These are phyloP conservation scores for Pollimyrus isidori DNA, from an alignment of 2,113 vertebrate genomes.

Conservation along the genomic window DNA sequence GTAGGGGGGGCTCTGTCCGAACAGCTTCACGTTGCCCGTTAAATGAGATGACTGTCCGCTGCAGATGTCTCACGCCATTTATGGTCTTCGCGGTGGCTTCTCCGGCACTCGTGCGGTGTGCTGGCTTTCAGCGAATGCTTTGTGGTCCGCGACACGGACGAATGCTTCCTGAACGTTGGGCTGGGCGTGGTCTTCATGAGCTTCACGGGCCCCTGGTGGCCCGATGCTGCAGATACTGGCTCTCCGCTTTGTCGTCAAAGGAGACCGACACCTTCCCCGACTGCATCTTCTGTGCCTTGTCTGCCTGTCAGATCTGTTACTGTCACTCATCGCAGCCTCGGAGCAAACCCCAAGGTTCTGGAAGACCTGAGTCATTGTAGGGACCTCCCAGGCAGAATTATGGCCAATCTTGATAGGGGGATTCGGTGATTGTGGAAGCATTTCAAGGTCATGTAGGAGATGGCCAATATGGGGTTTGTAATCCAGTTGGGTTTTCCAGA, in stretches of 20 bases:
- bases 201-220: too few species aligned
- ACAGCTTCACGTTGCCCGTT: not conserved
- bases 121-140: not conserved
- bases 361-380: not conserved
- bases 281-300: not conserved
- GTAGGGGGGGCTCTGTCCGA: not conserved
- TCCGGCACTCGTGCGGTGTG: not conserved
- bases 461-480: not conserved
- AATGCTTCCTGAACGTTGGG: not conserved
- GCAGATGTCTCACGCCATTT: not conserved
- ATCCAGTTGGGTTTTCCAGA: not conserved
- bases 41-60: not conserved
- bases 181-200: not conserved
- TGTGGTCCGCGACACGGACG: not conserved
- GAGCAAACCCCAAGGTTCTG: not conserved
- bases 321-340: not conserved
- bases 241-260: not conserved
- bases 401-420: not conserved
- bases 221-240: too few species aligned
- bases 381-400: not conserved
- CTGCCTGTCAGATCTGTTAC: slow-evolving; percentile 17
- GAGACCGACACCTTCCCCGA: not conserved
- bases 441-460: not conserved
- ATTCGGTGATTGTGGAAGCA: not conserved
- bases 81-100: not conserved